phyloP scores from a whole-genome alignment of 2,113 vertebrate genomes.

The Meleagris gallopavo region DNA sequence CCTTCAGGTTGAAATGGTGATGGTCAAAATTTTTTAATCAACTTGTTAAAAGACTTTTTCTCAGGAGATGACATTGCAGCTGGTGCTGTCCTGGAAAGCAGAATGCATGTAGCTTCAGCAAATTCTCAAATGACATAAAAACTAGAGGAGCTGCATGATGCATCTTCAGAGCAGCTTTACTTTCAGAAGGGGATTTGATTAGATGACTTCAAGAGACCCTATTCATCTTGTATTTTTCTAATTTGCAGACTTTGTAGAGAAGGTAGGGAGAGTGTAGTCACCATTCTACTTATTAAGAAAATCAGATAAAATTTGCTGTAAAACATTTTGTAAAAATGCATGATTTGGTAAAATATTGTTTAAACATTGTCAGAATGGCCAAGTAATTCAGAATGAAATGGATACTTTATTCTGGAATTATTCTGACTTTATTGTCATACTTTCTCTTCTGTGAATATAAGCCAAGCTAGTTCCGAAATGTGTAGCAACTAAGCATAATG shows the following conservation, averaged over 20 bases:
- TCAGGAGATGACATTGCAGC: background rate
- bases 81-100: background rate
- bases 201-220: background rate
- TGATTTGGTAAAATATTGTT: background rate
- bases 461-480: background rate
- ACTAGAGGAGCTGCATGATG: background rate
- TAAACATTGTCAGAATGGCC: background rate
- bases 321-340: background rate
- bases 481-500: background rate
- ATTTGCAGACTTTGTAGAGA: background rate
- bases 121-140: background rate
- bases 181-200: background rate
- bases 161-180: background rate
- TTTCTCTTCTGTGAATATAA: background rate
- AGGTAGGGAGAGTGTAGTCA: background rate
- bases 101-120: background rate
- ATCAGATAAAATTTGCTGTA: background rate
- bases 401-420: background rate
- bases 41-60: background rate
- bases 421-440: background rate
- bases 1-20: background rate
- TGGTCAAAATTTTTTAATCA: background rate
- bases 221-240: background rate
- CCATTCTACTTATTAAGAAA: background rate
- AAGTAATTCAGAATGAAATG: background rate